These are phyloP conservation scores for Tetranychus urticae DNA, from an alignment of 1,140 invertebrate species.

Conservation along the genomic window DNA sequence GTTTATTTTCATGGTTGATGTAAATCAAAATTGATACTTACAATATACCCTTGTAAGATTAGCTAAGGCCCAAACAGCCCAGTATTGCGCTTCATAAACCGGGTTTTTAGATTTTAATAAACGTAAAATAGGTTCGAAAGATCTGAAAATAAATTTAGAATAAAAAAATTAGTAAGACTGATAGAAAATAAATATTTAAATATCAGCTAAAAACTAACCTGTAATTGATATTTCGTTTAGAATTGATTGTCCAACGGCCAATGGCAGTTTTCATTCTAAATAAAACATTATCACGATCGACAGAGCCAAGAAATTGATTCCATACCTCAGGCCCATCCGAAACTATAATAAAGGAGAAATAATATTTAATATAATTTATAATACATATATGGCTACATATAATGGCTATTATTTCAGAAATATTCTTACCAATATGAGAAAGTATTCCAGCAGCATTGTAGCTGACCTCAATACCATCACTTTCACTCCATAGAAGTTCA, in stretches of 20 bases:
- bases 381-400: background rate
- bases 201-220: constrained; percentile 22
- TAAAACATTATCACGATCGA: constrained; percentile 48
- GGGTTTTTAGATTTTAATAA: constrained; percentile 54
- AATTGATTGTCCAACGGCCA: constrained; percentile 56
- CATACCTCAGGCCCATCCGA: constrained; percentile 67
- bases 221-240: constrained; percentile 86
- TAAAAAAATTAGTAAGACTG: constrained; percentile 4
- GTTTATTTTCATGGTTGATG: background rate
- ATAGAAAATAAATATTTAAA: too few species aligned
- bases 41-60: constrained; percentile 80
- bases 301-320: constrained; percentile 25
- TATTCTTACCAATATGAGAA: constrained; percentile 44
- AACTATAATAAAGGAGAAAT: constrained; percentile 16
- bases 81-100: constrained; percentile 59
- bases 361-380: background rate
- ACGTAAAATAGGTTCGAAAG: constrained; percentile 68
- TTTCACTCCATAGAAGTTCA: constrained; percentile 49
- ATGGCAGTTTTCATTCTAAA: constrained; percentile 51
- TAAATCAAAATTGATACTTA: constrained; percentile 31
- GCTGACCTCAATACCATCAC: constrained; percentile 86
- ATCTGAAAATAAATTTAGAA: constrained; percentile 22
- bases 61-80: constrained; percentile 91
- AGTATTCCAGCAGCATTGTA: constrained; percentile 92
- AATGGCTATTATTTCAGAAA: background rate